Evolutionary conservation across 2,888 invertebrate species (phyloP), one percentile per base, ranked within the genome.

Genomic region (Rhabditoides inermis): DNA sequence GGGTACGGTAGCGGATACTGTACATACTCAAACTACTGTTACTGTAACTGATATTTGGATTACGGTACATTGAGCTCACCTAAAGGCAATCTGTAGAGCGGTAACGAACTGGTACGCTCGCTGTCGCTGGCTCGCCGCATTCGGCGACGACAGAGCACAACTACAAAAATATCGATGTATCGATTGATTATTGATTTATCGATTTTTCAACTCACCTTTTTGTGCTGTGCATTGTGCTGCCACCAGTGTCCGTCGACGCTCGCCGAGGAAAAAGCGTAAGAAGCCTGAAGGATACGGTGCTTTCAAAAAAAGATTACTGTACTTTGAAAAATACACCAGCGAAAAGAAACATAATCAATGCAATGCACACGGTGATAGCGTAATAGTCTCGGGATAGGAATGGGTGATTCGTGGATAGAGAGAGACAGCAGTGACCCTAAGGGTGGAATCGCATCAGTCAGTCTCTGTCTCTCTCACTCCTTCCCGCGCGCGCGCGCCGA

Each of bases 11-110:
- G n/a, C n/a, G n/a, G n/a, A n/a, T n/a, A n/a, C n/a, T n/a, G n/a
- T n/a, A n/a, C n/a, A n/a, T n/a, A n/a, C n/a, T n/a, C n/a, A n/a
- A n/a, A n/a, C n/a, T n/a, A n/a, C n/a, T n/a, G n/a, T n/a, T n/a
- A n/a, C n/a, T n/a, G n/a, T n/a, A n/a, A n/a, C n/a, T n/a, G n/a
- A n/a, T 35, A 23, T 28, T 28, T 40, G 22, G 12, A 40, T 18
- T 20, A 22, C 18, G 10, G 18, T 40, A 18, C 22, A n/a, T 20
- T 12, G 47, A 35, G 5, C 20, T 37, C 37, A 67, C 68, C 69
- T 72, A 72, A 72, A 74, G 56, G 61, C 66, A 56, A 76, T 73
- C 65, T 75, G 75, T 55, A 73, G 59, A 45, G 52, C 64, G 56
- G 73, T 72, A 67, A 76, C 73, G 64, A 65, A 65, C 57, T 60